Conservation (phyloP, 2,113 vertebrate genomes). For the Thamnaconus septentrionalis region DNA sequence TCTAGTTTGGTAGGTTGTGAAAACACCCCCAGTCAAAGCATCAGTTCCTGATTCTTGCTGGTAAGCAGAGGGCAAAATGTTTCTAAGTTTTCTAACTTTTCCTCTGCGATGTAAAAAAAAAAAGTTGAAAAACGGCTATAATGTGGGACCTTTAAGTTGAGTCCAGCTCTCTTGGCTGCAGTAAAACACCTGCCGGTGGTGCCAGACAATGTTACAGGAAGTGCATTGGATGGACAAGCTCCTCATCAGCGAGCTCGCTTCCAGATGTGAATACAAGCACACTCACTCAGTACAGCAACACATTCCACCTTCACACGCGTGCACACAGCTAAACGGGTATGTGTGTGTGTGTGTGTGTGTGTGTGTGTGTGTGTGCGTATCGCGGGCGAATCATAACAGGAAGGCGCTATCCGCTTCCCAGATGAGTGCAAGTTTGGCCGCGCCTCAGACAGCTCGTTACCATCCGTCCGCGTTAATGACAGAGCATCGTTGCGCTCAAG, state of each 20-base stretch:
- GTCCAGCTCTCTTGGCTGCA: no score
- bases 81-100: no score
- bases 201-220: not conserved
- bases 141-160: no score
- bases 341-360: no score
- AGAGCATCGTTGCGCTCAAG: slow-evolving; percentile 6
- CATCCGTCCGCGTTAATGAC: slow-evolving; percentile 28
- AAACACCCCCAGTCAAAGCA: no score
- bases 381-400: slow-evolving; percentile 62
- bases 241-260: slow-evolving; percentile 34
- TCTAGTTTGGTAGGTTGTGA: no score
- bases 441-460: slow-evolving; percentile 54
- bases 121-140: no score
- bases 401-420: slow-evolving; percentile 7
- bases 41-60: no score
- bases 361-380: slow-evolving; percentile 38
- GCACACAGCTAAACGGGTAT: slow-evolving; percentile 22
- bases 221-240: slow-evolving; percentile 35
- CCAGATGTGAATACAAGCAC: slow-evolving; percentile 66
- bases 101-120: no score
- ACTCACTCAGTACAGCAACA: slow-evolving; percentile 19
- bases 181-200: slow-evolving; percentile 16
- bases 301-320: slow-evolving; percentile 12
- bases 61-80: no score
- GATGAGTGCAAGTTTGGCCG: slow-evolving; percentile 32